Percentiles rank a stretch among this genome's conserved stretches.
phyloP scores from a whole-genome alignment of 2,888 invertebrate genomes.

The Melinaea marsaeus region DNA sequence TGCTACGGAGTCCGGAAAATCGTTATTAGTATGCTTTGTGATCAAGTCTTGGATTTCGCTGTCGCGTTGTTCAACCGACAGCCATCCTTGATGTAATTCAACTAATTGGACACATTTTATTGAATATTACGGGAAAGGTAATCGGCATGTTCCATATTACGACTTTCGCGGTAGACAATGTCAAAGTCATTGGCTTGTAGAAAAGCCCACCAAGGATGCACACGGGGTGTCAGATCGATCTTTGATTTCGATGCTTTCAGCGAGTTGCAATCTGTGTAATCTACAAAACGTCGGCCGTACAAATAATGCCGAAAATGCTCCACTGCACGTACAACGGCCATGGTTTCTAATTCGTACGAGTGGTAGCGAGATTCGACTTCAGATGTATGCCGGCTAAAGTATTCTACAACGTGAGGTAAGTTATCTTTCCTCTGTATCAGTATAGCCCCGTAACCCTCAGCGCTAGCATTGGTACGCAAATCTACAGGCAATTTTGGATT shows the following conservation, averaged over 20 bases:
- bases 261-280: slow-evolving; percentile 14
- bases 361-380: slow-evolving; percentile 33
- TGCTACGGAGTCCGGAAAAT: slow-evolving; percentile 17
- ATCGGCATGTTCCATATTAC: slow-evolving; percentile 35
- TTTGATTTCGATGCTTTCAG: slow-evolving; percentile 29
- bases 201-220: slow-evolving; percentile 38
- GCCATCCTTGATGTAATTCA: slow-evolving; percentile 33
- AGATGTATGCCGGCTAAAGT: slow-evolving; percentile 35
- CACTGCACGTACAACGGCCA: slow-evolving; percentile 32
- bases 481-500: slow-evolving; percentile 26
- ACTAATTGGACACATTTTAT: slow-evolving; percentile 6
- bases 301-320: slow-evolving; percentile 13
- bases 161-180: slow-evolving; percentile 32
- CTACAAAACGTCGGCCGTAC: slow-evolving; percentile 11
- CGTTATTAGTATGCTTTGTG: slow-evolving; percentile 15
- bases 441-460: slow-evolving; percentile 29
- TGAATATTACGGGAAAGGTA: slow-evolving; percentile 17
- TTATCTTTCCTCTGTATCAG: slow-evolving; percentile 31
- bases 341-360: slow-evolving; percentile 33
- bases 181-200: slow-evolving; percentile 32
- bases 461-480: slow-evolving; percentile 32
- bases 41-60: slow-evolving; percentile 29
- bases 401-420: slow-evolving; percentile 32
- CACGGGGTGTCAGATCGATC: slow-evolving; percentile 34
- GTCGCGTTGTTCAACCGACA: slow-evolving; percentile 33